Base-by-base conservation (phyloP, 2,113 vertebrate species). In the Polypterus bichir region DNA sequence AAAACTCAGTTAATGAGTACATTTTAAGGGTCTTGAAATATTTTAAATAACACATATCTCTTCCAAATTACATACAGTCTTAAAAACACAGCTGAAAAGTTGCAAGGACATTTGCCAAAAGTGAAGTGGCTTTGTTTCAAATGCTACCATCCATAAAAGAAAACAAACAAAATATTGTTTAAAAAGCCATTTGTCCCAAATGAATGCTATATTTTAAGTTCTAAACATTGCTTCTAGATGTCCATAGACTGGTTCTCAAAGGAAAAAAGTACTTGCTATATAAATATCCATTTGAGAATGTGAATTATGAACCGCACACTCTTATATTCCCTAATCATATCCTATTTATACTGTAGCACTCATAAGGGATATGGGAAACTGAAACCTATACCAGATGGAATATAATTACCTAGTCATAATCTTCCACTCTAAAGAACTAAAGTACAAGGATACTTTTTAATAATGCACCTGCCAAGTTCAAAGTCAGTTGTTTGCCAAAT, bases 401-500 rank as follows among this genome's bases (percentile, higher is more conserved):
- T 58, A 58, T 6, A 58, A 58, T 58, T 45, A 58, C 44, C 56
- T 58, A 45, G 56, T 58, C 44, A 58, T 58, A 58, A 58, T 27
- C n/a, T 7, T 7, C 27, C 46, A 6, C 56, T 58, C 56, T 44
- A 58, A 58, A 58, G 56, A 44, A 7, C n/a, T 45, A 58, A 58
- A 3, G 9, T 45, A 5, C 46, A 45, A 58, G 44, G n/a, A 58
- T 27, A 58, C 7, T 58, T 45, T 44, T 44, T 7, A 45, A 27
- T 27, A 27, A 27, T 27, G 27, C 27, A 27, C 27, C 27, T 27
- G 27, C 27, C 27, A 27, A 27, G 27, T 27, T 27, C 27, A 27
- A 27, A 27, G 27, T 27, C 27, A 27, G 27, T 27, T 27, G 27
- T 27, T 27, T 27, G 27, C 27, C 27, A 27, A 27, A 27, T 27